Evolutionary conservation across 30 jellyfish, hydroid and myxozoan species (phyloP).

Genomic region (Aurelia aurita complex sp. Pacific): DNA sequence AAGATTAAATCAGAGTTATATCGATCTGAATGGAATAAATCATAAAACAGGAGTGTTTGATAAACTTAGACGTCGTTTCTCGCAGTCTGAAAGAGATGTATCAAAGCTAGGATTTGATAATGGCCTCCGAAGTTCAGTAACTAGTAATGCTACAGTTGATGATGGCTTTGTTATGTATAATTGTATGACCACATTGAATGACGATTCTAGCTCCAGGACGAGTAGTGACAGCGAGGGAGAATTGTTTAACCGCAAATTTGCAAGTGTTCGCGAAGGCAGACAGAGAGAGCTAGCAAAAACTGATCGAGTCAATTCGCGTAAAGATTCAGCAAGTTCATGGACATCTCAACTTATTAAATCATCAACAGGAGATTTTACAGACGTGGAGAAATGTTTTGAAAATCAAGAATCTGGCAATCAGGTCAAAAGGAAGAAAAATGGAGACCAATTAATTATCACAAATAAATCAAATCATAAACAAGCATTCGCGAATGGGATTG

Average conservation of each 20-base stretch:
- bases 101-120: conserved; percentile 16
- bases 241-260: neutral
- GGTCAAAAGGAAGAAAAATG: no score
- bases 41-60: conserved; percentile 27
- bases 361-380: neutral
- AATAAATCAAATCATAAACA: neutral
- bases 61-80: conserved; percentile 51
- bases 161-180: conserved; percentile 16
- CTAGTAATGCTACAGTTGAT: neutral
- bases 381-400: neutral
- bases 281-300: no score
- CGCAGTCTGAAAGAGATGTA: conserved; percentile 51
- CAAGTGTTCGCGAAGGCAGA: no score
- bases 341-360: neutral
- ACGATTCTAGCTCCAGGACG: neutral
- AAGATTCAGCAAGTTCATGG: neutral
- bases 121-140: neutral
- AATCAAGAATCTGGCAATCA: neutral
- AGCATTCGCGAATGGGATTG: neutral
- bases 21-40: conserved; percentile 37
- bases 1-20: conserved; percentile 30
- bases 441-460: neutral
- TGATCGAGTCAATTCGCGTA: neutral
- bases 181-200: neutral
- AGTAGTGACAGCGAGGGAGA: neutral